phyloP scores from a whole-genome alignment of 2,113 vertebrate species.

The Pseudonaja textilis region DNA sequence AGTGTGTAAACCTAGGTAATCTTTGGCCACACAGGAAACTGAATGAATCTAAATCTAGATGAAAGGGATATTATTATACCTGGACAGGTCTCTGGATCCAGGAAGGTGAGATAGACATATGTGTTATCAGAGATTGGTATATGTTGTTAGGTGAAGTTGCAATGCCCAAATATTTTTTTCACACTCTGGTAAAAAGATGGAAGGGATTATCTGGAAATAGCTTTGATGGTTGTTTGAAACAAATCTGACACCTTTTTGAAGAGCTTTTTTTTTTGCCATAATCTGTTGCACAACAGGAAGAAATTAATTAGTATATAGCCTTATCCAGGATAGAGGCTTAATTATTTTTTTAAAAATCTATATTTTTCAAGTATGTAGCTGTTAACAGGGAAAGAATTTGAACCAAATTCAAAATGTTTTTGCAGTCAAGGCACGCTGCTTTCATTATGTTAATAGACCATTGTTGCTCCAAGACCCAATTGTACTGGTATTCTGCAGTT shows the following conservation, averaged over 20 bases:
- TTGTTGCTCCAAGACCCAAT: neutral
- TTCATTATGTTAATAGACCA: neutral
- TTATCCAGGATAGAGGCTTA: neutral
- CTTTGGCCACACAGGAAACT: neutral
- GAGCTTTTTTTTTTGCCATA: neutral
- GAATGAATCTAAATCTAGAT: neutral
- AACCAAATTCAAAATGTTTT: neutral
- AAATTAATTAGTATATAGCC: neutral
- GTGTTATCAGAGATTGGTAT: neutral
- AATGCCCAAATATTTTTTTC: neutral
- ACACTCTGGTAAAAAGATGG: neutral
- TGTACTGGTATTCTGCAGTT: neutral
- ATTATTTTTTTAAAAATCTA: neutral
- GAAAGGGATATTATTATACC: neutral
- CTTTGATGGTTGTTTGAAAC: neutral
- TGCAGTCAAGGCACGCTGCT: neutral
- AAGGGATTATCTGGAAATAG: neutral
- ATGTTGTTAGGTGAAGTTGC: neutral
- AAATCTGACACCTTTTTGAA: neutral
- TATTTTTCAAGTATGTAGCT: neutral
- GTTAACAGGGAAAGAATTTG: neutral
- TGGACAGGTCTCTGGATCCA: neutral
- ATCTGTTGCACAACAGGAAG: neutral
- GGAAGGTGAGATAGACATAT: neutral
- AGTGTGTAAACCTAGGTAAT: neutral